phyloP scores from a whole-genome alignment of 2,888 invertebrate genomes.

The Leistus spinibarbis region DNA sequence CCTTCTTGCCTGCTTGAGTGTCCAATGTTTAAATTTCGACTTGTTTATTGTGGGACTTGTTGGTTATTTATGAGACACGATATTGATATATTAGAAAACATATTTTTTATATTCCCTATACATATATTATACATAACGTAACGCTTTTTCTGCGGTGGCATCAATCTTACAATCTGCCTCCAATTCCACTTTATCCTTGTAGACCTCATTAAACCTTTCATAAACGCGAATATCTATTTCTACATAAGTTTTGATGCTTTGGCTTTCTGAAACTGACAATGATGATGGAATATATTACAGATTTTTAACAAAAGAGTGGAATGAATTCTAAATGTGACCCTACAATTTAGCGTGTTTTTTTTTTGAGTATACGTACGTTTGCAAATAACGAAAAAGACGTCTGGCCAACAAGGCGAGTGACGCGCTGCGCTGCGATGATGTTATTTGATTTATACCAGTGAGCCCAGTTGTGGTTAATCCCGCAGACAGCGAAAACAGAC shows the following conservation, averaged over 20 bases:
- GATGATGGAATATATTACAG: neutral
- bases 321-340: conserved; percentile 2
- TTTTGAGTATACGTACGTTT: neutral
- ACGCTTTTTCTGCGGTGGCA: too few species aligned
- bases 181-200: too few species aligned
- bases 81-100: neutral
- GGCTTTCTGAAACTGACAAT: neutral
- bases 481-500: neutral
- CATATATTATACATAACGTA: too few species aligned
- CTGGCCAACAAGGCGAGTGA: neutral
- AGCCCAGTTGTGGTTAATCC: neutral
- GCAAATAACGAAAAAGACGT: neutral
- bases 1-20: neutral
- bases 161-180: too few species aligned
- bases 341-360: neutral
- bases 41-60: neutral
- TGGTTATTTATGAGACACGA: neutral
- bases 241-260: neutral
- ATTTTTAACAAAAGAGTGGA: neutral
- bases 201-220: too few species aligned
- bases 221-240: neutral
- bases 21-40: neutral
- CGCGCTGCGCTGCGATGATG: neutral
- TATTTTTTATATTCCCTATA: too few species aligned
- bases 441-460: conserved; percentile 9